Percentiles rank a stretch among this genome's conserved stretches.
Evolutionary conservation across 2,113 vertebrate genomes (phyloP).

Genomic region (Epinephelus cyanopodus): DNA sequence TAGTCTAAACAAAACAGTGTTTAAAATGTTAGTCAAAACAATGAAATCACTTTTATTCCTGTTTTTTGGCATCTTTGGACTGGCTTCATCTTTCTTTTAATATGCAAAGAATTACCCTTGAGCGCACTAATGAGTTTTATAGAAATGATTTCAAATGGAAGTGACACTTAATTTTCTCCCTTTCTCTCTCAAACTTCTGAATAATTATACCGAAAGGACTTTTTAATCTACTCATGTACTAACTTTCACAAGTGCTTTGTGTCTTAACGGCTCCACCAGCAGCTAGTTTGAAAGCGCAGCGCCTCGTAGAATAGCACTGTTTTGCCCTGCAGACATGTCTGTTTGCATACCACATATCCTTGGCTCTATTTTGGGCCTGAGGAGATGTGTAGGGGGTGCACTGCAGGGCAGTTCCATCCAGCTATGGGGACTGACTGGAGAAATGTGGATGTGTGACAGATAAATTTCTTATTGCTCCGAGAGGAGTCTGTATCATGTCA

Average conservation of each 20-base stretch:
- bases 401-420: slow-evolving; percentile 54
- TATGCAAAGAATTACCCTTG: not conserved
- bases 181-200: not conserved
- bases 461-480: slow-evolving; percentile 32
- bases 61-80: not conserved
- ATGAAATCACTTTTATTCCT: not conserved
- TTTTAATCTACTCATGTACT: slow-evolving; percentile 9
- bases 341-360: slow-evolving; percentile 65
- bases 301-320: slow-evolving; percentile 20
- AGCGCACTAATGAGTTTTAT: not conserved
- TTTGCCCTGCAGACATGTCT: slow-evolving; percentile 57
- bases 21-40: not conserved
- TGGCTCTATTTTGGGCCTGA: slow-evolving; percentile 65
- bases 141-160: not conserved
- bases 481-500: slow-evolving; percentile 21
- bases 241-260: not conserved
- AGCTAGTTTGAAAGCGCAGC: slow-evolving; percentile 11
- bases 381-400: slow-evolving; percentile 41
- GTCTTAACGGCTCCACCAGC: slow-evolving; percentile 12
- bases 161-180: not conserved
- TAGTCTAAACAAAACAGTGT: not conserved
- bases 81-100: not conserved
- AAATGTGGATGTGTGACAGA: slow-evolving; percentile 40
- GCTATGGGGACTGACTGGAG: slow-evolving; percentile 28
- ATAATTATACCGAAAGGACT: slow-evolving; percentile 9